Evolutionary conservation across 1,140 invertebrate genomes (phyloP).

Genomic region (Chionoecetes opilio): DNA sequence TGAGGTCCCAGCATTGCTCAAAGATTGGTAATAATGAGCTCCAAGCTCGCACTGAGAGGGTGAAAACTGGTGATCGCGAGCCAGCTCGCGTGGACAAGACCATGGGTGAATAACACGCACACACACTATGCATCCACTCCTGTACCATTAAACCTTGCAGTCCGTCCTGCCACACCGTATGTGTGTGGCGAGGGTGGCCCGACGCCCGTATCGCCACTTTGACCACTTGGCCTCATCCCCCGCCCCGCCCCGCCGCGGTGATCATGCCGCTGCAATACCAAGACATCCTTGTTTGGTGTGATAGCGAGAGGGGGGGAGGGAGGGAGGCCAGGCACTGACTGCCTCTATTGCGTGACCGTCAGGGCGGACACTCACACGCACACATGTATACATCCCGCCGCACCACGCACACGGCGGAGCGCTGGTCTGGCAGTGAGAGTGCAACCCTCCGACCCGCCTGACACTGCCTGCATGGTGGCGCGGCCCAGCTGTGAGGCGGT

Average conservation of each 20-base stretch:
- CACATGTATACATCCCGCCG: slow-evolving; percentile 12
- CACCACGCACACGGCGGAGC: not conserved
- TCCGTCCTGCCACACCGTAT: no score
- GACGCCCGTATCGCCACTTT: slow-evolving; percentile 7
- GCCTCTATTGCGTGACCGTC: not conserved
- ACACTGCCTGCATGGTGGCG: not conserved
- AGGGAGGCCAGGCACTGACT: not conserved
- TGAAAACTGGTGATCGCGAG: no score
- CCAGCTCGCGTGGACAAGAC: no score
- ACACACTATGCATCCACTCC: no score
- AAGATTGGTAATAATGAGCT: no score
- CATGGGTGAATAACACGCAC: no score
- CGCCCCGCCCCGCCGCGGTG: not conserved
- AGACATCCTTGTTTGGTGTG: not conserved
- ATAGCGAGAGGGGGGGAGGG: not conserved
- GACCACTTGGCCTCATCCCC: not conserved
- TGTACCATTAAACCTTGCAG: no score
- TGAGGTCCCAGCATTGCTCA: no score
- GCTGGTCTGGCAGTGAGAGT: not conserved
- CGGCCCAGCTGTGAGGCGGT: not conserved
- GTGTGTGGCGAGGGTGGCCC: no score
- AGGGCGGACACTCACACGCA: slow-evolving; percentile 31
- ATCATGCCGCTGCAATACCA: not conserved
- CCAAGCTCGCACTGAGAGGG: no score
- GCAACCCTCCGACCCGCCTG: not conserved